Conservation (phyloP, 2,888 invertebrate genomes). For the Calameuta filiformis region DNA sequence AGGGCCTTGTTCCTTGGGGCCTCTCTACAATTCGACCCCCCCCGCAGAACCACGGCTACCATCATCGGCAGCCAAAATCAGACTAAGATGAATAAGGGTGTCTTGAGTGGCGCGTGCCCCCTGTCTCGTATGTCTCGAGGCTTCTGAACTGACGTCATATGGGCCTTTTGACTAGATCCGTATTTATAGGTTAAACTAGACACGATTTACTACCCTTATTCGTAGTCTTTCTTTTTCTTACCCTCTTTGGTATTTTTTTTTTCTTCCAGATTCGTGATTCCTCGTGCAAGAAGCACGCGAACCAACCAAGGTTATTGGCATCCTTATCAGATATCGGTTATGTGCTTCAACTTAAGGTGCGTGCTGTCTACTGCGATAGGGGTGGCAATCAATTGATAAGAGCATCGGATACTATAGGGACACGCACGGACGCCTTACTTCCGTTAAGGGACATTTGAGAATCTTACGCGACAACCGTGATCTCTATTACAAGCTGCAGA, state of each 20-base stretch:
- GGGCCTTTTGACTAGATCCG: neutral
- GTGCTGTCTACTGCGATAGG: constrained; percentile 51
- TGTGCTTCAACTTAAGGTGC: constrained; percentile 54
- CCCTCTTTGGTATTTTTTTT: neutral
- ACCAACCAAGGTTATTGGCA: constrained; percentile 33
- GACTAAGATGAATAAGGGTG: constrained; percentile 47
- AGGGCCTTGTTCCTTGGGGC: neutral
- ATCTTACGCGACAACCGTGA: neutral
- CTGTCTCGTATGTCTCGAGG: constrained; percentile 41
- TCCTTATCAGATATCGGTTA: constrained; percentile 52
- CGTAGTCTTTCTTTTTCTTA: neutral
- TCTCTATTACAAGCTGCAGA: neutral
- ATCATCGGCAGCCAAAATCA: constrained; percentile 41
- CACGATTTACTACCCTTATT: neutral
- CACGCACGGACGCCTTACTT: constrained; percentile 37
- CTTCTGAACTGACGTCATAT: neutral
- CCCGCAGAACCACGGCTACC: neutral
- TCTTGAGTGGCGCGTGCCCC: constrained; percentile 59
- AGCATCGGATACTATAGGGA: constrained; percentile 57
- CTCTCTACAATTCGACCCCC: neutral
- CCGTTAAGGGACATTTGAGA: neutral
- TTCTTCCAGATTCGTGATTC: neutral
- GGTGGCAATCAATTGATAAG: constrained; percentile 58
- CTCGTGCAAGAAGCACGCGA: neutral
- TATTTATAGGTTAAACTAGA: neutral